Percentiles rank a stretch among this genome's conserved stretches.
Evolutionary conservation across 2,113 vertebrate species (phyloP).

Genomic region (Rhinichthys klamathensis): DNA sequence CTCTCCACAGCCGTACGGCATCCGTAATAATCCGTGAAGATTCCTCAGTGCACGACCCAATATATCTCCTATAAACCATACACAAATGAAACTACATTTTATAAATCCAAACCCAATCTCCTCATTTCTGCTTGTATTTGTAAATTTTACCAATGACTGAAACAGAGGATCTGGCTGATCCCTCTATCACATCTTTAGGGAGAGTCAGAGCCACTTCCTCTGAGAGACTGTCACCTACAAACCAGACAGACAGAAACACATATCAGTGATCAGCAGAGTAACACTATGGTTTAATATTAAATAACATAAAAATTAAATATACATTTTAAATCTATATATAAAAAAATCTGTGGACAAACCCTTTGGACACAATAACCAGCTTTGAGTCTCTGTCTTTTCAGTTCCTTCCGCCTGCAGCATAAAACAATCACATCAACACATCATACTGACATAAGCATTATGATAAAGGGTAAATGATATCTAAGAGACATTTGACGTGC

Average conservation of each 20-base stretch:
- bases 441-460: neutral
- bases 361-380: conserved; percentile 71
- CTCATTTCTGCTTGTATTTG: neutral
- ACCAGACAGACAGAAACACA: neutral
- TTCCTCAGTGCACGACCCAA: conserved; percentile 84
- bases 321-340: too few species aligned
- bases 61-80: conserved; percentile 79
- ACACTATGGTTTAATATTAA: too few species aligned
- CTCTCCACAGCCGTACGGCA: conserved; percentile 90
- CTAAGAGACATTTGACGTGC: neutral
- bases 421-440: neutral
- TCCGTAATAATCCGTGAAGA: conserved; percentile 78
- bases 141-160: conserved; percentile 79
- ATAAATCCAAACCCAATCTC: neutral
- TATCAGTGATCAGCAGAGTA: neutral
- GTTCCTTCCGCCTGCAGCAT: conserved; percentile 75
- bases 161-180: conserved; percentile 78
- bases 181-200: conserved; percentile 67
- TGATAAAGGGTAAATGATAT: neutral
- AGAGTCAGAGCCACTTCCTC: conserved; percentile 40
- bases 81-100: neutral
- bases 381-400: conserved; percentile 69
- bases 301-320: too few species aligned
- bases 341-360: too few species aligned
- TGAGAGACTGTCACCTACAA: conserved; percentile 41